Percentiles rank a stretch among this genome's conserved stretches.
These are phyloP conservation scores for Sebastes reedi DNA, from an alignment of 2,797 vertebrate genomes.

Conservation along the genomic window DNA sequence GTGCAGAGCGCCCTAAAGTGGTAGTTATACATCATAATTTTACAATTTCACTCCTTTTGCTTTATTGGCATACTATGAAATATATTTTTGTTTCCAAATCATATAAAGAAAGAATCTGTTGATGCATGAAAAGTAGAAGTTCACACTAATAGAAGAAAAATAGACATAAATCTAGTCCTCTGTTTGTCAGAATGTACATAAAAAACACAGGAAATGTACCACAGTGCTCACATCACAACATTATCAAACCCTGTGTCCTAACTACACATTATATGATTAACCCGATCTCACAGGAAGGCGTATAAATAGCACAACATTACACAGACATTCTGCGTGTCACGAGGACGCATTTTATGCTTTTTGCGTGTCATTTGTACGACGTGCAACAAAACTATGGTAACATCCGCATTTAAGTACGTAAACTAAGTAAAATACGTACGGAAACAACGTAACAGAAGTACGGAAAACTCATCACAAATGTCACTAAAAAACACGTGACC, in stretches of 20 bases:
- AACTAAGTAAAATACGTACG: too few species aligned
- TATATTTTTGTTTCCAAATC: background rate
- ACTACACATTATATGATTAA: too few species aligned
- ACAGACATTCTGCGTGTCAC: accelerated
- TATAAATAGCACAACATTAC: too few species aligned
- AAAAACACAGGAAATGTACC: background rate
- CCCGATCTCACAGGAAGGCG: too few species aligned
- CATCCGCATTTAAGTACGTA: too few species aligned
- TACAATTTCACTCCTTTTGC: background rate
- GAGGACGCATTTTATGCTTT: too few species aligned
- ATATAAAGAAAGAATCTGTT: background rate
- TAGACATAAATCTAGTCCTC: background rate
- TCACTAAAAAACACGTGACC: too few species aligned
- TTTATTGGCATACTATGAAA: background rate
- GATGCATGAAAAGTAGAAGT: background rate
- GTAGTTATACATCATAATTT: background rate
- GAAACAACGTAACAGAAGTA: too few species aligned
- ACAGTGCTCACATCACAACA: background rate
- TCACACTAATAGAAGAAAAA: background rate
- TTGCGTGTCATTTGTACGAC: too few species aligned
- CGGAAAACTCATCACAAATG: accelerated
- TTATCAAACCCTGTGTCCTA: background rate
- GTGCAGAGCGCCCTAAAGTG: background rate
- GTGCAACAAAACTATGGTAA: too few species aligned
- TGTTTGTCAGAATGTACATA: background rate